phyloP scores from a whole-genome alignment of 2,888 invertebrate species.

The Palloptera scutellata region DNA sequence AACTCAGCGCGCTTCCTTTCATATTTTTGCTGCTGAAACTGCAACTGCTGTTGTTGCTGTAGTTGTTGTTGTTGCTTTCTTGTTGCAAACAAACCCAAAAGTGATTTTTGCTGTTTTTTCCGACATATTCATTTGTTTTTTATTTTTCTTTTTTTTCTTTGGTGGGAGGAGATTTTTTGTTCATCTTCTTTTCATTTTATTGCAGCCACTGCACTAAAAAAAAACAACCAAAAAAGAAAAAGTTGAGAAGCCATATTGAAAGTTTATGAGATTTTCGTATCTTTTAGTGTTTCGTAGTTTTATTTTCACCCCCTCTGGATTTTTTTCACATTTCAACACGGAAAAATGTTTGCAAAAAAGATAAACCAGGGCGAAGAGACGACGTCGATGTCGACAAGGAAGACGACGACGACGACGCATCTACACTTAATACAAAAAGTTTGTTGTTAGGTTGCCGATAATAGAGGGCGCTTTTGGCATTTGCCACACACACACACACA shows the following conservation, averaged over 20 bases:
- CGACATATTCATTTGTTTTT: neutral
- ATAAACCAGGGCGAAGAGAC: too few species aligned
- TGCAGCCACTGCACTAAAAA: neutral
- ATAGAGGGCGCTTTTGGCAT: neutral
- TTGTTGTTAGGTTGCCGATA: neutral
- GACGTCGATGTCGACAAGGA: too few species aligned
- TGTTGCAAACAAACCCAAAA: neutral
- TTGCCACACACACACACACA: neutral
- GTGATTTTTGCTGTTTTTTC: neutral
- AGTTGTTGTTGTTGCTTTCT: too few species aligned
- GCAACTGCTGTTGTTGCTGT: too few species aligned
- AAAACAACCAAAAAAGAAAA: neutral
- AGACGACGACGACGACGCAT: too few species aligned
- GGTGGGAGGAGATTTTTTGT: neutral
- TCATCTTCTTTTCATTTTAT: neutral
- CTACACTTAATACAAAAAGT: neutral
- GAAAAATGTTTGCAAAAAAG: too few species aligned
- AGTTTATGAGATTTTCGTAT: slow-evolving; percentile 39
- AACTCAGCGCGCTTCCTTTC: neutral
- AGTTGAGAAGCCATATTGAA: slow-evolving; percentile 35
- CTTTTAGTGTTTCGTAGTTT: slow-evolving; percentile 16
- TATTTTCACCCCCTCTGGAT: too few species aligned
- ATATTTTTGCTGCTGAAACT: too few species aligned
- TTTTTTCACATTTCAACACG: too few species aligned
- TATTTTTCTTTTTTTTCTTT: slow-evolving; percentile 1